These are phyloP conservation scores for Biston betularia DNA, from an alignment of 2,888 invertebrate species.

Conservation along the genomic window DNA sequence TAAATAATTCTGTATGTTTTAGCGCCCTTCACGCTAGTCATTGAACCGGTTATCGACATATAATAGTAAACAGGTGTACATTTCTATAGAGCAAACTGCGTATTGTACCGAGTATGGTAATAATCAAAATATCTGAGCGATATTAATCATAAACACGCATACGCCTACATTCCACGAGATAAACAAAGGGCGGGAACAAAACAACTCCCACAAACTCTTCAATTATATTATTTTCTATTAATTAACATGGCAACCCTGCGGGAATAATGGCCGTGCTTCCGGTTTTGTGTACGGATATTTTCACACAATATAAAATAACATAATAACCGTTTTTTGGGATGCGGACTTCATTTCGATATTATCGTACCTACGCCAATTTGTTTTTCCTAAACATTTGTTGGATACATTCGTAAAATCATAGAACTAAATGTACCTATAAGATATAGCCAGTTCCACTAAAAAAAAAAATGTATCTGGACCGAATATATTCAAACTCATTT, in stretches of 20 bases:
- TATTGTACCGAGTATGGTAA: slow-evolving; percentile 8
- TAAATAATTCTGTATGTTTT: no score
- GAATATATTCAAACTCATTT: no score
- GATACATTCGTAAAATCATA: not conserved
- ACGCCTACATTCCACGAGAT: slow-evolving; percentile 15
- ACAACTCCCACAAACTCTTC: slow-evolving; percentile 36
- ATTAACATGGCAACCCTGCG: slow-evolving; percentile 37
- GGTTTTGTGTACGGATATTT: slow-evolving; percentile 17
- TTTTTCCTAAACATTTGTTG: not conserved
- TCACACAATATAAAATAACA: slow-evolving; percentile 5
- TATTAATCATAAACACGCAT: slow-evolving; percentile 20
- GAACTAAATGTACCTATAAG: not conserved
- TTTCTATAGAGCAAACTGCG: not conserved
- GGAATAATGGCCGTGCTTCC: slow-evolving; percentile 36
- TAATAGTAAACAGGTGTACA: no score
- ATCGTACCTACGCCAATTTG: not conserved
- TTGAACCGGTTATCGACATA: no score
- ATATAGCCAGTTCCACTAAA: no score
- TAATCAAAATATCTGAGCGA: slow-evolving; percentile 19
- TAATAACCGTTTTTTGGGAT: not conserved
- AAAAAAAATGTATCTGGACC: not conserved
- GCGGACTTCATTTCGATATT: not conserved
- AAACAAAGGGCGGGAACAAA: slow-evolving; percentile 33
- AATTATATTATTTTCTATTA: slow-evolving; percentile 39
- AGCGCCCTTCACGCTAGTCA: no score